Evolutionary conservation across 2,888 invertebrate species (phyloP), one percentile per base, ranked within the genome.

Genomic region (Electrophaes corylata): DNA sequence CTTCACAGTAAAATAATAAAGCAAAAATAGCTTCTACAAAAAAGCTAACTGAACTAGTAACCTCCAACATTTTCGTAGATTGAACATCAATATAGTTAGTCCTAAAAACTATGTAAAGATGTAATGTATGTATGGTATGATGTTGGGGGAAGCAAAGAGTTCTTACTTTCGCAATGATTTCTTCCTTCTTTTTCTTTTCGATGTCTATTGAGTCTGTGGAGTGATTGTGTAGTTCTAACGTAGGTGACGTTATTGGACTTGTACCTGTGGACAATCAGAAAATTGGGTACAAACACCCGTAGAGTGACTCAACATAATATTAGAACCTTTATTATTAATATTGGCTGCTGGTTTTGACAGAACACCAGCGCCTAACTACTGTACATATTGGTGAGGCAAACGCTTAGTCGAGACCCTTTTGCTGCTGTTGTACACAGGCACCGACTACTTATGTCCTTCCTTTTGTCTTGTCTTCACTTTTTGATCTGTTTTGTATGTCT

Each of bases 241-340:
- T 79, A 53, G 96, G 95, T 62, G 96, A 96, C 74, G 95, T 94
- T 72, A 96, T 93, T 63, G 97, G 96, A 86, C 96, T 96, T 76
- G 95, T 94, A 70, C 95, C 91, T 91, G 78, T 0, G 39, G 40
- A 51, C 35, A 51, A 57, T 26, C 8, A 41, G 20, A 45, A n/a
- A 12, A n/a, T 31, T 2, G 26, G 40, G 35, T 49, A 51, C 46
- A 50, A 46, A n/a, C n/a, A n/a, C n/a, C n/a, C n/a, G n/a, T n/a
- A n/a, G n/a, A n/a, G n/a, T n/a, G n/a, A n/a, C n/a, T n/a, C n/a
- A n/a, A n/a, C n/a, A n/a, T n/a, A n/a, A n/a, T n/a, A n/a, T n/a
- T n/a, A n/a, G n/a, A n/a, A n/a, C n/a, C n/a, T n/a, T n/a, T n/a
- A n/a, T n/a, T n/a, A n/a, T n/a, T n/a, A n/a, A n/a, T n/a, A n/a